phyloP scores from a whole-genome alignment of 2,113 vertebrate species.

The Microcebus ravelobensis region DNA sequence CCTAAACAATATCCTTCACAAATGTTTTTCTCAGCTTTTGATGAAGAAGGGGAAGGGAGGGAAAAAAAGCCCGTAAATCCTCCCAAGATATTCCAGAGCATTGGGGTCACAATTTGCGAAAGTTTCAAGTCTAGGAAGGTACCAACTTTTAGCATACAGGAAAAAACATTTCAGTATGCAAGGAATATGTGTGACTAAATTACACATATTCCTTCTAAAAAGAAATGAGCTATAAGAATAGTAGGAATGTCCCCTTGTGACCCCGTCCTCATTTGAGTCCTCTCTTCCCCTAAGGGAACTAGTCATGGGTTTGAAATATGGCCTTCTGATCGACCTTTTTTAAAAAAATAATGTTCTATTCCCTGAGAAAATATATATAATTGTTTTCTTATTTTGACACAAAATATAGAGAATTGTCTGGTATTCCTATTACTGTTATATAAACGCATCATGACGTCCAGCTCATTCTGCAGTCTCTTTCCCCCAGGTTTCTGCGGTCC shows the following conservation, averaged over 20 bases:
- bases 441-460: background rate
- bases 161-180: background rate
- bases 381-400: background rate
- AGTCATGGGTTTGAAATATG: background rate
- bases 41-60: background rate
- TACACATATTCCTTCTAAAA: background rate
- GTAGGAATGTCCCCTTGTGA: background rate
- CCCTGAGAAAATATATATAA: background rate
- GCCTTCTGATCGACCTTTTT: background rate
- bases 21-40: slow-evolving; percentile 64
- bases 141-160: background rate
- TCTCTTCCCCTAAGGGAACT: background rate
- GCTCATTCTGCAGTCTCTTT: no score
- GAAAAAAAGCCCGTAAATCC: background rate
- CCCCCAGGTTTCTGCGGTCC: background rate
- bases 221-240: background rate
- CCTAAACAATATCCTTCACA: slow-evolving; percentile 41
- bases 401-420: background rate
- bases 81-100: background rate
- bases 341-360: background rate
- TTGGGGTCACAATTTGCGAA: background rate
- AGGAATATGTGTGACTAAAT: background rate
- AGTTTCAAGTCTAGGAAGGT: background rate
- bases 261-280: background rate
- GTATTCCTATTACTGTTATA: background rate